Conservation (phyloP, 1,140 invertebrate genomes). For the Capitella teleta region DNA sequence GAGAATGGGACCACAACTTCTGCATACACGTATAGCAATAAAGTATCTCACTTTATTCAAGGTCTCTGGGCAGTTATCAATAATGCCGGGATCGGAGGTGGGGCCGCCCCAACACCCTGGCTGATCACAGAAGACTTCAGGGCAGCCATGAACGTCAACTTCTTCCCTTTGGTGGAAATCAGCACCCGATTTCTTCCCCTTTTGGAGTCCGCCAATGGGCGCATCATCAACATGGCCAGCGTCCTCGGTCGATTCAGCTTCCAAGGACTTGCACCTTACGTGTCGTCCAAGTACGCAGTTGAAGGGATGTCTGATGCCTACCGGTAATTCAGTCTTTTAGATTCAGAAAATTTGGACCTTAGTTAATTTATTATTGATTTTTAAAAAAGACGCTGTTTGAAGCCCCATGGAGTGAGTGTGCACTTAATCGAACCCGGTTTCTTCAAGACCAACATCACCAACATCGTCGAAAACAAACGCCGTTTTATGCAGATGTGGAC, state of each 20-base stretch:
- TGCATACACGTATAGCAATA: no score
- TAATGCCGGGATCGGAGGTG: constrained; percentile 62
- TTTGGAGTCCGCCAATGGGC: constrained; percentile 29
- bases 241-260: neutral
- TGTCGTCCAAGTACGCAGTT: neutral
- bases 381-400: constrained; percentile 3
- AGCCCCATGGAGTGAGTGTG: neutral
- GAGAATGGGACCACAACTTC: no score
- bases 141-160: constrained; percentile 65
- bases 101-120: constrained; percentile 80
- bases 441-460: constrained; percentile 10
- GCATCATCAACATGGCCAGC: constrained; percentile 9
- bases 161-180: constrained; percentile 64
- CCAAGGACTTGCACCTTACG: neutral
- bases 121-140: constrained; percentile 55
- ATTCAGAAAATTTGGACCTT: neutral
- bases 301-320: constrained; percentile 7
- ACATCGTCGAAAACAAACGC: neutral
- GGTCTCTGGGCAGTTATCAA: constrained; percentile 13
- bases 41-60: no score
- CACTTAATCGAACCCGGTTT: constrained; percentile 9
- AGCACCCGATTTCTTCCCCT: constrained; percentile 58
- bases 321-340: neutral
- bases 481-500: neutral
- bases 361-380: neutral